These are phyloP conservation scores for Typhlichthys eigenmanni DNA, from an alignment of 2,797 vertebrate species.

Conservation along the genomic window DNA sequence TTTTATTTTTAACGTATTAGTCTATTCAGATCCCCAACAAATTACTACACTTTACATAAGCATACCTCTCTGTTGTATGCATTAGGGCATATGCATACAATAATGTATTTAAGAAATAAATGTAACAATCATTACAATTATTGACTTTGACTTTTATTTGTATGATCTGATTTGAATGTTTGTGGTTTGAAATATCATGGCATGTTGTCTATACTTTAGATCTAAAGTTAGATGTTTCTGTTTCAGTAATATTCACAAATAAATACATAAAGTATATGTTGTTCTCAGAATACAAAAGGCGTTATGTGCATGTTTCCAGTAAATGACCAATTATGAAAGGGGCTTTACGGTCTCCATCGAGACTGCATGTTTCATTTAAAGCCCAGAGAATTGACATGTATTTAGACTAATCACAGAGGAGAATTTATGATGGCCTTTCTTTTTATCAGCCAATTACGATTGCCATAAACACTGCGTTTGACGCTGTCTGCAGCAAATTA, in stretches of 20 bases:
- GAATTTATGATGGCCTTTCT: background rate
- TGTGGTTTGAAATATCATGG: background rate
- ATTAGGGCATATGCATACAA: slow-evolving; percentile 44
- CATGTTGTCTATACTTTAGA: background rate
- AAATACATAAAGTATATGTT: too few species aligned
- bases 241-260: too few species aligned
- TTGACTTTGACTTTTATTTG: background rate
- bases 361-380: slow-evolving; percentile 32
- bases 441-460: slow-evolving; percentile 42
- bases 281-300: too few species aligned
- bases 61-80: slow-evolving; percentile 13
- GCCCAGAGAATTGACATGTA: background rate
- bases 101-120: slow-evolving; percentile 69
- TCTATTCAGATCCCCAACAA: slow-evolving; percentile 8
- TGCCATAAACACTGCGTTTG: too few species aligned
- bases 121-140: slow-evolving; percentile 50
- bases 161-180: background rate
- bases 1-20: slow-evolving; percentile 16
- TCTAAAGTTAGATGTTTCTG: too few species aligned
- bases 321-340: too few species aligned
- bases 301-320: too few species aligned
- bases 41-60: slow-evolving; percentile 6
- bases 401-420: slow-evolving; percentile 48
- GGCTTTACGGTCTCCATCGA: slow-evolving; percentile 45
- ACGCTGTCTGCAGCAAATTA: slow-evolving; percentile 14